Percentiles rank a stretch among this genome's conserved stretches.
Conservation (phyloP, 2,888 invertebrate species). For the Suillia variegata region DNA sequence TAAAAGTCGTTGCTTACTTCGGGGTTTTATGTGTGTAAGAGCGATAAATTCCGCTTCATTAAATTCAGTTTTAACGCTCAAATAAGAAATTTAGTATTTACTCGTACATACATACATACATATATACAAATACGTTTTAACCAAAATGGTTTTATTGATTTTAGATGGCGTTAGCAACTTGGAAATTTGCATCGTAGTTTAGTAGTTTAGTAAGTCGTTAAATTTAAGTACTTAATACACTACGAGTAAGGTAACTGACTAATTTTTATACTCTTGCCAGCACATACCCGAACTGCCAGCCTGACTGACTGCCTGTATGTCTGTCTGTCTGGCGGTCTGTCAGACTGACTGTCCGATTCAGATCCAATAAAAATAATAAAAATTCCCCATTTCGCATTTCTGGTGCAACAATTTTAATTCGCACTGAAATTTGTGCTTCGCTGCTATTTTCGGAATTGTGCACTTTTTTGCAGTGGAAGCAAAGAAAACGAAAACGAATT, state of each 20-base stretch:
- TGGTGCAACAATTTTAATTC: conserved; percentile 45
- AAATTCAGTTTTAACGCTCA: no score
- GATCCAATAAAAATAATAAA: neutral
- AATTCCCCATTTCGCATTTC: conserved; percentile 23
- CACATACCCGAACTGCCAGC: no score
- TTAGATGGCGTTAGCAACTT: neutral
- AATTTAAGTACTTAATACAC: no score
- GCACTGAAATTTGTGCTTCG: conserved; percentile 49
- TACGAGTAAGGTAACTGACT: no score
- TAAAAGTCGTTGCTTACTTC: conserved; percentile 47
- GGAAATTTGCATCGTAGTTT: neutral
- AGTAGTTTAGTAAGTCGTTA: neutral
- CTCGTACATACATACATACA: neutral
- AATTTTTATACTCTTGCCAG: no score
- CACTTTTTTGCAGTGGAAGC: conserved; percentile 12
- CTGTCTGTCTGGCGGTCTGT: neutral
- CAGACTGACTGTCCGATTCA: neutral
- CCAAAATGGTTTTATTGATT: neutral
- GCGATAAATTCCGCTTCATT: neutral
- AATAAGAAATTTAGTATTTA: neutral
- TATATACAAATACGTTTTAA: neutral
- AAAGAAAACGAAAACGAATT: no score
- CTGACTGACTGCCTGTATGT: neutral
- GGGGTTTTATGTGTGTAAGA: neutral
- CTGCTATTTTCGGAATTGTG: conserved; percentile 26